Evolutionary conservation across 1,140 invertebrate species (phyloP).

Genomic region (Trichogramma pretiosum): DNA sequence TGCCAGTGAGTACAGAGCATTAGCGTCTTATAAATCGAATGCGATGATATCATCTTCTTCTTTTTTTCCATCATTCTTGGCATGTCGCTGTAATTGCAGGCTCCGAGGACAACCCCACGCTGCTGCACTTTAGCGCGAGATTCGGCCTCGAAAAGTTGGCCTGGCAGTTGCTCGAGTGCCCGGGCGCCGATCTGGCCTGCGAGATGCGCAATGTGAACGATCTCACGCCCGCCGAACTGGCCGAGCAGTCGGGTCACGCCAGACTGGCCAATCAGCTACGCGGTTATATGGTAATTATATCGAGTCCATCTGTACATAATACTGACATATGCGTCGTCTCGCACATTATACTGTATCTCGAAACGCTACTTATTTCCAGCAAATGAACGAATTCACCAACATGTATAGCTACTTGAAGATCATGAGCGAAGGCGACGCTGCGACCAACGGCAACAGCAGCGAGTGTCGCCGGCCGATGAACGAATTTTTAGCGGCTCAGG

Average conservation of each 20-base stretch:
- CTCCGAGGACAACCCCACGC: conserved; percentile 74
- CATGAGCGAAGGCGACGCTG: conserved; percentile 60
- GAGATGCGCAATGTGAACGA: conserved; percentile 71
- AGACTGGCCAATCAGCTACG: conserved; percentile 63
- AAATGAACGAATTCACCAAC: conserved; percentile 72
- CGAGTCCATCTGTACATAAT: conserved; percentile 9
- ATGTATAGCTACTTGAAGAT: conserved; percentile 78
- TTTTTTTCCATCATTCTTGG: too few species aligned
- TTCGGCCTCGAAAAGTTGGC: conserved; percentile 76
- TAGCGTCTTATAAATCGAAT: too few species aligned
- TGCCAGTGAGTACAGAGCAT: conserved; percentile 44
- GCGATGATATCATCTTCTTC: too few species aligned
- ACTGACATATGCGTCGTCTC: too few species aligned
- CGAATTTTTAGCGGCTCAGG: too few species aligned
- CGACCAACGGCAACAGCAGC: conserved; percentile 25
- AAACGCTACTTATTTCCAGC: conserved; percentile 30
- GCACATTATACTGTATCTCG: background rate
- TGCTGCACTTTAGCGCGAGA: conserved; percentile 78
- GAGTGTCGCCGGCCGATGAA: too few species aligned
- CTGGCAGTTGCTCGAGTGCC: conserved; percentile 74
- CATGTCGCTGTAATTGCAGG: conserved; percentile 41
- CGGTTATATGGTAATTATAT: conserved; percentile 59
- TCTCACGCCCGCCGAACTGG: conserved; percentile 69
- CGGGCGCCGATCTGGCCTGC: conserved; percentile 69
- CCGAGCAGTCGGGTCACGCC: conserved; percentile 61